Evolutionary conservation across 2,797 vertebrate genomes (phyloP), one percentile per base, ranked within the genome.

Genomic region (Pipistrellus nathusii): DNA sequence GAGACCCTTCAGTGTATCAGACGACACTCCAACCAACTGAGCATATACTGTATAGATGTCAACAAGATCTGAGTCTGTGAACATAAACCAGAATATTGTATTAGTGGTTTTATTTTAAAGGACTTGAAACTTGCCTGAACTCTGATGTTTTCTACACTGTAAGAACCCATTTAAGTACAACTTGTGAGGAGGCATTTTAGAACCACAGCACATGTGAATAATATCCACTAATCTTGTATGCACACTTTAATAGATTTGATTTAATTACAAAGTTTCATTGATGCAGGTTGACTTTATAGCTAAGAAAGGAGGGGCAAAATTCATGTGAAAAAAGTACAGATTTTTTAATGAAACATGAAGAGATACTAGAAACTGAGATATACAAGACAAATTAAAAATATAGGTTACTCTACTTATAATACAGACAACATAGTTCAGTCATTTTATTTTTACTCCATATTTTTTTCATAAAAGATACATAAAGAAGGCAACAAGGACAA

Each of bases 391-490:
- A 27, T 51, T 90, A 23, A 95, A 78, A 81, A 68, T 23, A 3
- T 8, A 80, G 77, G n/a, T 38, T 68, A 86, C 35, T 92, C 20
- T 30, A 51, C n/a, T 48, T 17, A 84, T 0, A 80, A 18, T n/a
- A 15, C 10, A 85, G n/a, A 62, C 25, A 25, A 76, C 25, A 51
- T 32, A 62, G 27, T 62, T 6, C 72, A 81, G 66, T 73, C 17
- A 41, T 35, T 53, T 59, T 83, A 59, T 48, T 91, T 95, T 85
- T 38, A 93, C 46, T 92, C 55, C 46, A 76, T 8, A 93, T 62
- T 75, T 89, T 95, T 77, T 62, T 89, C 78, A 59, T 53, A 46
- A 85, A 91, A 85, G 44, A 59, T 27, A 95, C 18, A 78, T 53
- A 87, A 86, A 96, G 46, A 81, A 86, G 21, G 25, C 30, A 85